A percentile compares a stretch with the other conserved stretches of the same genome.
Evolutionary conservation across 2,113 vertebrate genomes (phyloP).

Genomic region (Dermatemys mawii): DNA sequence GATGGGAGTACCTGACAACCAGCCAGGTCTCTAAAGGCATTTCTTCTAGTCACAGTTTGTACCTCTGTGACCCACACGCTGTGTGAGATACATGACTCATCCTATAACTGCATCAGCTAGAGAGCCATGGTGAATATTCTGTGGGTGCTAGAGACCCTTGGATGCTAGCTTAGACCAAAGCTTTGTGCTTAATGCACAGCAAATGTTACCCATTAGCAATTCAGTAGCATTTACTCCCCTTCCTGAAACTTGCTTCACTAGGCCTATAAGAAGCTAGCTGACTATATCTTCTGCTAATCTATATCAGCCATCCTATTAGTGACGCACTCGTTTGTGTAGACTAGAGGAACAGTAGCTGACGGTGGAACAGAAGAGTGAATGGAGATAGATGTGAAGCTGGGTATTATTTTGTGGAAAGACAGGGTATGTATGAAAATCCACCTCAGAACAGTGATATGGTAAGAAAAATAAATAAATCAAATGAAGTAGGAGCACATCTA

Average conservation of each 20-base stretch:
- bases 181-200: not conserved
- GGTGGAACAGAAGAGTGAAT: not conserved
- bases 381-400: not conserved
- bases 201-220: not conserved
- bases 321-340: not conserved
- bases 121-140: not conserved
- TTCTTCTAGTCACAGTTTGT: not conserved
- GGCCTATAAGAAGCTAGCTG: not conserved
- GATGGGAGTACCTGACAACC: not conserved
- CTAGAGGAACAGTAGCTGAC: not conserved
- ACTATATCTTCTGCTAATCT: not conserved
- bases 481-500: not conserved
- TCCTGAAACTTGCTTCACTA: not conserved
- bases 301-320: not conserved
- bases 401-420: not conserved
- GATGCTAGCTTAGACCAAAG: not conserved
- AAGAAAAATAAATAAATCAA: not conserved
- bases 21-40: not conserved
- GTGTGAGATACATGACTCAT: fast-evolving
- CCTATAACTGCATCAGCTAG: not conserved
- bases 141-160: not conserved
- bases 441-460: not conserved
- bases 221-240: not conserved
- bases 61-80: not conserved
- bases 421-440: not conserved